phyloP scores from a whole-genome alignment of 2,888 invertebrate species.

The Ormia ochracea region DNA sequence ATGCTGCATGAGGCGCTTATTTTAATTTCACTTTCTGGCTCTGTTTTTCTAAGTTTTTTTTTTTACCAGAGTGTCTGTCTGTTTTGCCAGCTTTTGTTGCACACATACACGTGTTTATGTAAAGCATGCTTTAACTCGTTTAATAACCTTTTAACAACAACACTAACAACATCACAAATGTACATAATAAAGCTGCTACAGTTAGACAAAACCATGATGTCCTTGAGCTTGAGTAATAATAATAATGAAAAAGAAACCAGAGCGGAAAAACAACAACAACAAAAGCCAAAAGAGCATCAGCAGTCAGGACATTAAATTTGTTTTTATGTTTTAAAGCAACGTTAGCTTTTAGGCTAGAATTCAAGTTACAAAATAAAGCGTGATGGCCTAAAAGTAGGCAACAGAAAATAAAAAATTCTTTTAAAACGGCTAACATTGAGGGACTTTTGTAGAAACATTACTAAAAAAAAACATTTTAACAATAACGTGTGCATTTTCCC shows the following conservation, averaged over 20 bases:
- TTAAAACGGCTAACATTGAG: too few relatives aligned
- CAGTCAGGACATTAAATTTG: neutral
- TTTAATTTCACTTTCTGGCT: constrained; percentile 54
- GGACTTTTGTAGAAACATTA: too few relatives aligned
- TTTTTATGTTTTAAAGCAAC: too few relatives aligned
- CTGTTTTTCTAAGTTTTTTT: too few relatives aligned
- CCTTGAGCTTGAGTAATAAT: constrained; percentile 58
- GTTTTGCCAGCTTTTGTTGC: constrained; percentile 31
- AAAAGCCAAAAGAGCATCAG: constrained; percentile 1
- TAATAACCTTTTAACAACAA: constrained; percentile 49
- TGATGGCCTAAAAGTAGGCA: too few relatives aligned
- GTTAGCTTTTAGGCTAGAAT: too few relatives aligned
- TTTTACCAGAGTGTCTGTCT: constrained; percentile 43
- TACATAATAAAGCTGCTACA: constrained; percentile 12
- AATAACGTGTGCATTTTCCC: too few relatives aligned
- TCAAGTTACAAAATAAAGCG: too few relatives aligned
- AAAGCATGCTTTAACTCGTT: constrained; percentile 55
- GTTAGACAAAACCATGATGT: constrained; percentile 60
- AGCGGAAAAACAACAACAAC: constrained; percentile 3
- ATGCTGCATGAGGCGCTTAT: constrained; percentile 49
- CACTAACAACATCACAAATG: constrained; percentile 16
- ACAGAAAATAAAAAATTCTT: too few relatives aligned
- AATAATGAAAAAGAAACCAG: constrained; percentile 9
- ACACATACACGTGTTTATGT: constrained; percentile 1
- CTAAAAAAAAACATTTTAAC: too few relatives aligned